phyloP scores from a whole-genome alignment of 2,113 vertebrate genomes.

The Riparia riparia region DNA sequence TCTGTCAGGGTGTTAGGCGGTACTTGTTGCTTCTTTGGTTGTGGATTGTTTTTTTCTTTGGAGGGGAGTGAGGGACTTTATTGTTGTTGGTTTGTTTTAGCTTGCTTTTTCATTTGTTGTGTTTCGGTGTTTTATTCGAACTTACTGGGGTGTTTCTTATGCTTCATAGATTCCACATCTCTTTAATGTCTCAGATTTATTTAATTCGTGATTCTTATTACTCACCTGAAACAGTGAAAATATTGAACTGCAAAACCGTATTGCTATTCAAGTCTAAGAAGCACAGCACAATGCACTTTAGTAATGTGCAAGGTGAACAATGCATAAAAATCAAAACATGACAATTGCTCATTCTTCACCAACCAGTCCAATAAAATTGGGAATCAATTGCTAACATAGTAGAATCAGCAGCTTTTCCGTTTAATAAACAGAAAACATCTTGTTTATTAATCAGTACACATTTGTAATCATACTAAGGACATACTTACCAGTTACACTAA shows the following conservation, averaged over 20 bases:
- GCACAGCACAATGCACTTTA: not conserved
- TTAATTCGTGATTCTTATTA: not conserved
- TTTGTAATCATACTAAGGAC: not conserved
- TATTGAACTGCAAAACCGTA: not conserved
- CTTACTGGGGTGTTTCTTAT: not conserved
- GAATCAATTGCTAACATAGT: not conserved
- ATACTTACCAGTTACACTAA: not conserved
- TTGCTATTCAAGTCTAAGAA: not conserved
- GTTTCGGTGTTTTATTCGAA: not conserved
- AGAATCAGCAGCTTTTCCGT: not conserved
- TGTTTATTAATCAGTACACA: not conserved
- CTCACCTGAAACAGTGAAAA: not conserved
- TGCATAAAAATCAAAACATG: not conserved
- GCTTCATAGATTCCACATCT: not conserved
- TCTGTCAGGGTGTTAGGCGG: not conserved
- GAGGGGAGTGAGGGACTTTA: rapidly evolving
- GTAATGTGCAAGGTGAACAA: not conserved
- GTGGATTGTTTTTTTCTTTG: too few species aligned
- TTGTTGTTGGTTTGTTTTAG: not conserved
- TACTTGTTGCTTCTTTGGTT: not conserved
- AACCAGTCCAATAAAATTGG: not conserved
- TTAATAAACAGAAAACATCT: not conserved
- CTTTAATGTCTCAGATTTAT: not conserved
- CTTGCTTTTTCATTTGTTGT: not conserved
- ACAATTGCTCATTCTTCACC: not conserved